Percentiles rank a stretch among this genome's conserved stretches.
Conservation (phyloP, 2,888 invertebrate genomes). For the Nomada hirtipes region DNA sequence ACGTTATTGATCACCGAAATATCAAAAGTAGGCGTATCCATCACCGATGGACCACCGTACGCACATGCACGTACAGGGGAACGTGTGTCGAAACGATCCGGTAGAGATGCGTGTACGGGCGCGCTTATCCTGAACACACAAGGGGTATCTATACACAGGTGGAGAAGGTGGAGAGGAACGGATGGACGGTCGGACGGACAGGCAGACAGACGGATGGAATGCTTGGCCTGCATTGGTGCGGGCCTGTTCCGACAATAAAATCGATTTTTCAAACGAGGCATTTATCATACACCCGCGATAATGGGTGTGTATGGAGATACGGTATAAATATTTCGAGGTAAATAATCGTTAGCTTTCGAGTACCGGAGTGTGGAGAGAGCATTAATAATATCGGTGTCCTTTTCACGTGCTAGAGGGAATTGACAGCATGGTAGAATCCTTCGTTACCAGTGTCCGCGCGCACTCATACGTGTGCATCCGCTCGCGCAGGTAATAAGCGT, state of each 20-base stretch:
- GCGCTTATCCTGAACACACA: slow-evolving; percentile 20
- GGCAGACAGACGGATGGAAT: slow-evolving; percentile 63
- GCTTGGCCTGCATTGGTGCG: slow-evolving; percentile 49
- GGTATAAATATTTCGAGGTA: slow-evolving; percentile 73
- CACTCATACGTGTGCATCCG: neutral
- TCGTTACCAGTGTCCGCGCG: slow-evolving; percentile 57
- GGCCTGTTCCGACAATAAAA: slow-evolving; percentile 70
- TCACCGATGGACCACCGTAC: slow-evolving; percentile 74
- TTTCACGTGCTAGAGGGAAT: slow-evolving; percentile 50
- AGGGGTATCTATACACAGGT: slow-evolving; percentile 7
- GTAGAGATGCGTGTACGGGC: slow-evolving; percentile 26
- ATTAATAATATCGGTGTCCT: slow-evolving; percentile 68
- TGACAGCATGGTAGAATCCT: slow-evolving; percentile 54
- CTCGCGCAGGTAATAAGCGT: slow-evolving; percentile 25
- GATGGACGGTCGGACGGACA: slow-evolving; percentile 31
- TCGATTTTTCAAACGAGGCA: slow-evolving; percentile 73
- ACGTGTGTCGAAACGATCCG: slow-evolving; percentile 58
- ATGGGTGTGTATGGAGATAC: slow-evolving; percentile 68
- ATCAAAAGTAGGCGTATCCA: slow-evolving; percentile 81
- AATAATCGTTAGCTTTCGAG: slow-evolving; percentile 69
- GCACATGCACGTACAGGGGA: slow-evolving; percentile 24
- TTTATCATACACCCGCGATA: slow-evolving; percentile 72
- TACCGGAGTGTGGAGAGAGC: slow-evolving; percentile 63
- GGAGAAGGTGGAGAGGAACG: slow-evolving; percentile 34
- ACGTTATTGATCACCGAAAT: slow-evolving; percentile 82